Evolutionary conservation across 1,140 invertebrate species (phyloP).

Genomic region (Aphaenogaster ashmeadi): DNA sequence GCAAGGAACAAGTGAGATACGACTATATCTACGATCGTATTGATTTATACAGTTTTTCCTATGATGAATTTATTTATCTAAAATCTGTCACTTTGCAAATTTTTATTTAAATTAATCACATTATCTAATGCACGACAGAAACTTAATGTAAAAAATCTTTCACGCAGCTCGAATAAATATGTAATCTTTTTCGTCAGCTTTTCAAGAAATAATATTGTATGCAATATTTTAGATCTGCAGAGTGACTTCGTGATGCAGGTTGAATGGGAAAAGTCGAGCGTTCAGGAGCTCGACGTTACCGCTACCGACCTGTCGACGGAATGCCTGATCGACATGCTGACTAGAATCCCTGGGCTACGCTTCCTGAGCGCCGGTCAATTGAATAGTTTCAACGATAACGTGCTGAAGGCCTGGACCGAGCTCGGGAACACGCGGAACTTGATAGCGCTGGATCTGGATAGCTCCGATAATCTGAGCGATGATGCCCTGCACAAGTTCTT

Average conservation of each 20-base stretch:
- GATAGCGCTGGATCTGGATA: slow-evolving; percentile 96
- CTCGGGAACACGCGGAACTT: slow-evolving; percentile 94
- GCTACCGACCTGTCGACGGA: slow-evolving; percentile 98
- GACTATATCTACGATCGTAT: not conserved
- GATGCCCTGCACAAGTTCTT: slow-evolving; percentile 97
- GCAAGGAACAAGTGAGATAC: slow-evolving; percentile 96
- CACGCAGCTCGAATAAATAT: not conserved
- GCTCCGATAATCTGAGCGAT: slow-evolving; percentile 98
- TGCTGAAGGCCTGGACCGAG: slow-evolving; percentile 96
- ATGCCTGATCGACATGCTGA: slow-evolving; percentile 97
- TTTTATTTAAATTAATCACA: not conserved
- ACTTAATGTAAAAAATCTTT: not conserved
- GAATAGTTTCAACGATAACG: slow-evolving; percentile 98
- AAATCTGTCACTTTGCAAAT: not conserved
- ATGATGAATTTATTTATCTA: not conserved
- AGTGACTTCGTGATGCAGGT: slow-evolving; percentile 97
- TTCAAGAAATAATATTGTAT: not conserved
- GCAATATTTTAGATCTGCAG: slow-evolving; percentile 90
- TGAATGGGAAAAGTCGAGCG: slow-evolving; percentile 98
- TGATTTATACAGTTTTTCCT: not conserved
- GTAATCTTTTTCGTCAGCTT: not conserved
- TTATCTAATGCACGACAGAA: not conserved
- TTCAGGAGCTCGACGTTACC: slow-evolving; percentile 98
- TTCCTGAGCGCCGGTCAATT: slow-evolving; percentile 98
- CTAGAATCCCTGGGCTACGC: slow-evolving; percentile 94